These are phyloP conservation scores for Melanotaenia pygmaea DNA, from an alignment of 2,797 vertebrate species.

Conservation along the genomic window DNA sequence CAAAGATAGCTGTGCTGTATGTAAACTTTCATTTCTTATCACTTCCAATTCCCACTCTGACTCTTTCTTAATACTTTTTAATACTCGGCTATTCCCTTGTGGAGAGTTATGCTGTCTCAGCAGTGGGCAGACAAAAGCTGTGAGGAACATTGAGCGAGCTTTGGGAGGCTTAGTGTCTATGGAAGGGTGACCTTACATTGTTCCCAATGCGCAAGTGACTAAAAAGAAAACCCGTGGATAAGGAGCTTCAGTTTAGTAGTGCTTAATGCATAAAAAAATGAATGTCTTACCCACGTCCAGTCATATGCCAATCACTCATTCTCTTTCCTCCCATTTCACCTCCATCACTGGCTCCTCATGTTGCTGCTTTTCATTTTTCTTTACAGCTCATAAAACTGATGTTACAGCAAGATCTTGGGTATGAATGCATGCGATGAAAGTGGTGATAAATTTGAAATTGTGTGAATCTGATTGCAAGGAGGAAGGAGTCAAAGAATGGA, in stretches of 20 bases:
- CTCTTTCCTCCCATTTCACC: constrained; percentile 53
- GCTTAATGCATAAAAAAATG: constrained; percentile 75
- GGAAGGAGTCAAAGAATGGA: constrained; percentile 32
- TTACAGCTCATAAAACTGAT: constrained; percentile 60
- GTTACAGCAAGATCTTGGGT: constrained; percentile 46
- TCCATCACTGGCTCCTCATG: constrained; percentile 17
- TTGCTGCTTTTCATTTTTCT: constrained; percentile 35
- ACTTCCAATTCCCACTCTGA: constrained; percentile 55
- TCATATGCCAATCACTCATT: constrained; percentile 55
- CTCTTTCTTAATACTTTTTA: constrained; percentile 70
- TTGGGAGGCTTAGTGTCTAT: constrained; percentile 69
- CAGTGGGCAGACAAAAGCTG: constrained; percentile 69
- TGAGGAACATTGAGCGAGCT: constrained; percentile 55
- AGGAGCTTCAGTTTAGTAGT: constrained; percentile 67
- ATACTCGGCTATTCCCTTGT: constrained; percentile 60
- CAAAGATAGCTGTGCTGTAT: constrained; percentile 51
- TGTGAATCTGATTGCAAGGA: constrained; percentile 38
- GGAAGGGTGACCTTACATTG: constrained; percentile 74
- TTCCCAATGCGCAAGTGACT: constrained; percentile 66
- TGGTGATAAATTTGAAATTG: constrained; percentile 42
- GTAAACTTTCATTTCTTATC: constrained; percentile 75
- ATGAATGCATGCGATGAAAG: constrained; percentile 19
- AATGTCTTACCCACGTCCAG: constrained; percentile 61
- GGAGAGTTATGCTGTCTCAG: constrained; percentile 72
- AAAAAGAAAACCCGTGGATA: constrained; percentile 53